phyloP scores from a whole-genome alignment of 2,113 vertebrate genomes.

The Noturus placidus region DNA sequence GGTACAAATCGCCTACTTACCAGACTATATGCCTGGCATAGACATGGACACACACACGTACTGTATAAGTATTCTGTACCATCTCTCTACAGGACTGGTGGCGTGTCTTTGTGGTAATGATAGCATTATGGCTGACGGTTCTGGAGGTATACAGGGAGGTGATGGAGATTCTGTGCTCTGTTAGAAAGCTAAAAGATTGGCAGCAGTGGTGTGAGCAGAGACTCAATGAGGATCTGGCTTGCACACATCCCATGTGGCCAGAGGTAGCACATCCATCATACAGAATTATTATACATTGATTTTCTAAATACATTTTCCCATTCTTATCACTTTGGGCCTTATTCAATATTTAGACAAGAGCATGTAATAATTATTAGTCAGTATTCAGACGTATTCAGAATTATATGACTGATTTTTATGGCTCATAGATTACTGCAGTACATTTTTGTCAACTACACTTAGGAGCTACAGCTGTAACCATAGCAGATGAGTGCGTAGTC shows the following conservation, averaged over 20 bases:
- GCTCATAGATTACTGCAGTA: background rate
- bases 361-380: background rate
- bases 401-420: background rate
- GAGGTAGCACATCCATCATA: slow-evolving; percentile 56
- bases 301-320: background rate
- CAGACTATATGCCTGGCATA: background rate
- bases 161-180: slow-evolving; percentile 59
- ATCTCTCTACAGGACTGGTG: slow-evolving; percentile 67
- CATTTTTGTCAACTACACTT: background rate
- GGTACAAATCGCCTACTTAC: background rate
- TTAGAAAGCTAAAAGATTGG: slow-evolving; percentile 58
- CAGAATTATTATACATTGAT: background rate
- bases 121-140: slow-evolving; percentile 61
- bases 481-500: background rate
- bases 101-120: slow-evolving; percentile 60
- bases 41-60: background rate
- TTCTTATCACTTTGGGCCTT: background rate
- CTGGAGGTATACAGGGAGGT: slow-evolving; percentile 65
- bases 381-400: background rate
- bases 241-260: slow-evolving; percentile 71
- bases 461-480: background rate
- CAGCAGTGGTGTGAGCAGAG: slow-evolving; percentile 53
- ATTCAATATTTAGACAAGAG: background rate
- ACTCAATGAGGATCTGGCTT: slow-evolving; percentile 60
- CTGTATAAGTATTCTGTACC: background rate